Base-by-base conservation (phyloP, 2,888 invertebrate genomes). In the Parnassius apollo region DNA sequence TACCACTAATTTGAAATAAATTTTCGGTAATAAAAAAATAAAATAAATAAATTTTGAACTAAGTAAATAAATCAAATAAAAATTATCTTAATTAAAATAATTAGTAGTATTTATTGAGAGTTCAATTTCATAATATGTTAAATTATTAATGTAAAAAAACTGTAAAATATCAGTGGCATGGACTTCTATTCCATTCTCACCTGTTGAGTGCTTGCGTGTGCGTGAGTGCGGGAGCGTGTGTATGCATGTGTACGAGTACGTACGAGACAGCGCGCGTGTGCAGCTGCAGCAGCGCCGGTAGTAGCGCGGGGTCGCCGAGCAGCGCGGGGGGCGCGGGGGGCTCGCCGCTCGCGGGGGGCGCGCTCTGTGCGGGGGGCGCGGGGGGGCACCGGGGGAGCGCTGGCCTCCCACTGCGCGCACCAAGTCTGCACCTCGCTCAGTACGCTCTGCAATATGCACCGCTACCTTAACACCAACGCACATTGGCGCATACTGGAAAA, bases 391-490 rank as follows among this genome's bases (percentile, higher is more conserved):
- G 61, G 65, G 50, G 69, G 60, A 65, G 59, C 52, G 52, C 59
- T 70, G 62, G 88, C 86, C 0, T 85, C 82, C 78, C 94, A 93
- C 70, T 91, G 92, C 71, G 94, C 93, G 35, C 96, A 93, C 71
- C 93, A 93, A 71, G 92, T 92, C 9, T 94, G 88, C 52, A 96
- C 94, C 77, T 95, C 94, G 57, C 93, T 92, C 44, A 96, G 75
- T 64, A 95, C 92, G n/a, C 86, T 86, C 94, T 94, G 71, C 57
- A 18, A 13, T 75, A 75, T 48, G n/a, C 53, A 53, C 9, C 49
- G 1, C 4, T 35, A 35, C 7, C 35, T 11, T 10, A 9, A 11
- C 46, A n/a, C 9, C 46, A 9, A 8, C 8, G 9, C 8, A 46
- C 2, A 46, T 3, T 46, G 46, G 1, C n/a, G 46, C 46, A 46